Percentiles rank a stretch among this genome's conserved stretches.
phyloP scores from a whole-genome alignment of 2,113 vertebrate species.

The Caloenas nicobarica region DNA sequence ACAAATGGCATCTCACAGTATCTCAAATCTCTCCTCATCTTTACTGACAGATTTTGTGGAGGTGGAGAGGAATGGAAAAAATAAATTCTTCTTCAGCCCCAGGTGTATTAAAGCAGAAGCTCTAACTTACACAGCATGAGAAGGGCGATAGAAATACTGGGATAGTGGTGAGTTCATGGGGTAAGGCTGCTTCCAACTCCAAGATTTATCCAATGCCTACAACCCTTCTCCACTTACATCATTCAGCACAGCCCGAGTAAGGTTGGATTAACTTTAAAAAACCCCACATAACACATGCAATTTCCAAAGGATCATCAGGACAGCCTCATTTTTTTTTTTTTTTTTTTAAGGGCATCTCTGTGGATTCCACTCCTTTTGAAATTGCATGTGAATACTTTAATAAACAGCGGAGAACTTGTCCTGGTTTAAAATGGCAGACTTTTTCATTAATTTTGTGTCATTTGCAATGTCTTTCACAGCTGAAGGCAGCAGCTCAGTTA shows the following conservation, averaged over 20 bases:
- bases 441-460: background rate
- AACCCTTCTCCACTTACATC: background rate
- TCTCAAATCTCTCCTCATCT: background rate
- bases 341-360: background rate
- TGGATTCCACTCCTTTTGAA: background rate
- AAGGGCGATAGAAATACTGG: background rate
- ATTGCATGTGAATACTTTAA: background rate
- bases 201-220: background rate
- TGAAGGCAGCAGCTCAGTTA: background rate
- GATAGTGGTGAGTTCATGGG: background rate
- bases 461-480: background rate
- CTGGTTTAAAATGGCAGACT: background rate
- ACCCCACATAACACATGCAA: rapidly evolving
- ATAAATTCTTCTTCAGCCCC: background rate
- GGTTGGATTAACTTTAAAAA: background rate
- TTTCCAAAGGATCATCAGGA: background rate
- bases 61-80: background rate
- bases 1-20: background rate
- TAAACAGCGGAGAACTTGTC: background rate
- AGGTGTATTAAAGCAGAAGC: background rate
- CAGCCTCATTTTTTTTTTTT: background rate
- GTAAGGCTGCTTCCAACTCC: background rate
- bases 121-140: rapidly evolving
- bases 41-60: background rate
- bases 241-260: background rate